These are phyloP conservation scores for Platalea minor DNA, from an alignment of 2,797 vertebrate genomes.

Conservation along the genomic window DNA sequence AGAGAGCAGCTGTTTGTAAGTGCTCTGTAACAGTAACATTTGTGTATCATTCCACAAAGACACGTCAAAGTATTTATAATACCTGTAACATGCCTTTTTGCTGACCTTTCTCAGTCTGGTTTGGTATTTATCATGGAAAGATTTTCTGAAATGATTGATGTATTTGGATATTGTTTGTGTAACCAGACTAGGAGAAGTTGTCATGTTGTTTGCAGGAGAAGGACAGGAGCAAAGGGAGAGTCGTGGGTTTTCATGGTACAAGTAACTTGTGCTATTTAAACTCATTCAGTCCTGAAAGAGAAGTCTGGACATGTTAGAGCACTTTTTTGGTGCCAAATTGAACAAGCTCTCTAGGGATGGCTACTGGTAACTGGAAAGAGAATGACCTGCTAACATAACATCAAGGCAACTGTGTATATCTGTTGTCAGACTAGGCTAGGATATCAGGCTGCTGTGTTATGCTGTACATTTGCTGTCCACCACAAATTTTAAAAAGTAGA, in stretches of 20 bases:
- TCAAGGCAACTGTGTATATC: background rate
- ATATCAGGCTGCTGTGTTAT: background rate
- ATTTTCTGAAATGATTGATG: conserved; percentile 43
- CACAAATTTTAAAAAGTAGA: background rate
- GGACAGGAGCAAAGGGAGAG: background rate
- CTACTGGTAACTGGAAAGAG: background rate
- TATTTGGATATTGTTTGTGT: conserved; percentile 7
- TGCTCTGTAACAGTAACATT: background rate
- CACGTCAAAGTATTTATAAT: background rate
- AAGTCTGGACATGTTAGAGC: background rate
- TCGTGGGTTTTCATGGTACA: background rate
- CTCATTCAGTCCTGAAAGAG: background rate
- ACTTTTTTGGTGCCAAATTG: background rate
- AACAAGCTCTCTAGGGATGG: background rate
- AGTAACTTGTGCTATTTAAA: background rate
- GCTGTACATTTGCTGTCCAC: background rate
- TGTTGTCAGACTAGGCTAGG: background rate
- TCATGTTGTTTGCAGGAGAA: background rate
- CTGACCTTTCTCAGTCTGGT: conserved; percentile 42
- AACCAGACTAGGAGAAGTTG: background rate
- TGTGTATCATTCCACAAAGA: background rate
- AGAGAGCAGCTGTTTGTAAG: background rate
- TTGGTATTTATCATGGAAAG: conserved; percentile 34
- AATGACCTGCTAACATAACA: background rate
- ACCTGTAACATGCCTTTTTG: background rate